Conservation (phyloP, 1,140 invertebrate genomes). For the Diploscapter pachys region DNA sequence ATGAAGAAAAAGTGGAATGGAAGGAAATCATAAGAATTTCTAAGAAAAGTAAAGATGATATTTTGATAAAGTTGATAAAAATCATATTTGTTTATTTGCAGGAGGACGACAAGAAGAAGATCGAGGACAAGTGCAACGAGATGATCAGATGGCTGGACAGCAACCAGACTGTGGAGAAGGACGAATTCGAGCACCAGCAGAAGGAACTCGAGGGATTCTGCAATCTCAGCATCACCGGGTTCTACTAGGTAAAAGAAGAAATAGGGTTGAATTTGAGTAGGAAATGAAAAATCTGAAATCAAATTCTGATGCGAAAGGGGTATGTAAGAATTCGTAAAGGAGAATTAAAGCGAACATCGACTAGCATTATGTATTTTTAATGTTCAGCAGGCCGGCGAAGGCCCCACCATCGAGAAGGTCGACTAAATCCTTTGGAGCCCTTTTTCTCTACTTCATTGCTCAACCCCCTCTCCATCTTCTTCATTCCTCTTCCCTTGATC, state of each 20-base stretch:
- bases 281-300: constrained; percentile 62
- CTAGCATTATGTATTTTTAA: no score
- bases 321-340: no score
- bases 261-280: constrained; percentile 61
- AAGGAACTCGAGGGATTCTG: constrained; percentile 76
- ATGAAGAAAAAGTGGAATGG: no score
- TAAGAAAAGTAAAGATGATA: no score
- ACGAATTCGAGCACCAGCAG: constrained; percentile 87
- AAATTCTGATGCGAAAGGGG: constrained; percentile 62
- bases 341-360: no score
- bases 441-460: no score
- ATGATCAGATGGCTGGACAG: constrained; percentile 88
- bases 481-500: no score
- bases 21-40: no score
- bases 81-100: no score
- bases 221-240: constrained; percentile 73
- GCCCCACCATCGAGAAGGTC: constrained; percentile 90
- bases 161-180: constrained; percentile 86
- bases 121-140: constrained; percentile 86
- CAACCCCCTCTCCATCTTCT: no score
- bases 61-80: no score
- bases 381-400: no score
- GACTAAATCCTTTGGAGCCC: constrained; percentile 72
- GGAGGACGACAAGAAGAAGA: constrained; percentile 68
- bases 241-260: constrained; percentile 44